phyloP scores from a whole-genome alignment of 2,797 vertebrate genomes.

The Pogonophryne albipinna region DNA sequence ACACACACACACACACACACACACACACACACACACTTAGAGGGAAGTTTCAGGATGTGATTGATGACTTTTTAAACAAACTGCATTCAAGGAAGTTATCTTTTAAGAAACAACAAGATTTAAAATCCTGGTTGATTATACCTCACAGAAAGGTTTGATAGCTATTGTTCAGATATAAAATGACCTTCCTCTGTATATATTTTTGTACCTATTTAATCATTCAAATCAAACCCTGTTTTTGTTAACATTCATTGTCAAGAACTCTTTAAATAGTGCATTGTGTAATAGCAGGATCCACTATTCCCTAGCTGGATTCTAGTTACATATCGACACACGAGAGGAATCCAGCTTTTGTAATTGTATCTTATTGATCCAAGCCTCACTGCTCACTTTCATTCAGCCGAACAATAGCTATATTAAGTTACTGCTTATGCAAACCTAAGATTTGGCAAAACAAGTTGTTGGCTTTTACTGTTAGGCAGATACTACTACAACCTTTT shows the following conservation, averaged over 20 bases:
- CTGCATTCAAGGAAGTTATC: neutral
- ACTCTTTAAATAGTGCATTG: neutral
- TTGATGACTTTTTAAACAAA: neutral
- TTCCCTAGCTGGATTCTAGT: neutral
- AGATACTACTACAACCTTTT: no score
- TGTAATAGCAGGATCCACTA: neutral
- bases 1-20: constrained; percentile 44
- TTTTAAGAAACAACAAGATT: neutral
- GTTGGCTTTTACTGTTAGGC: neutral
- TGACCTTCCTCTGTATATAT: neutral
- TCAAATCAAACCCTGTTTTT: no score
- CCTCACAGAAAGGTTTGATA: neutral
- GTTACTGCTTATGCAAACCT: neutral
- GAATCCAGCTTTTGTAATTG: neutral
- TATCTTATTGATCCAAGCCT: neutral
- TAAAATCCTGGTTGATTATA: no score
- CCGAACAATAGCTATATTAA: neutral
- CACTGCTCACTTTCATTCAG: neutral
- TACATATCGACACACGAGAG: neutral
- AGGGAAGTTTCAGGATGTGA: constrained; percentile 64
- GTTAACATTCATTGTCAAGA: neutral
- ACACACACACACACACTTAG: constrained; percentile 49
- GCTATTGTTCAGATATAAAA: neutral
- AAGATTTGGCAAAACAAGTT: fast-evolving
- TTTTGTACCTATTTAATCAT: neutral